These are phyloP conservation scores for Plebejus melissa DNA, from an alignment of 2,888 invertebrate species.

Conservation along the genomic window DNA sequence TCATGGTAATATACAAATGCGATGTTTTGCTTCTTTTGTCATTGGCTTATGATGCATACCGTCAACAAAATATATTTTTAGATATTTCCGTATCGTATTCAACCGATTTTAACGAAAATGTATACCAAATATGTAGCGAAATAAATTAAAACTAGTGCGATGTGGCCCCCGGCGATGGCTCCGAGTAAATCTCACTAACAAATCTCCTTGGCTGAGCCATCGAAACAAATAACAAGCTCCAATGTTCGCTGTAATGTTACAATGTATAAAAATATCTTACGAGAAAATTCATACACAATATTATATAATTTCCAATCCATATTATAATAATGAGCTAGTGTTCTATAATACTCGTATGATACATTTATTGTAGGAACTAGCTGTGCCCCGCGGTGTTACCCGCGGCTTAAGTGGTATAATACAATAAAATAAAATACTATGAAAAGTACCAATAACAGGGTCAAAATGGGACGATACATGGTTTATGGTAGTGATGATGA, in stretches of 20 bases:
- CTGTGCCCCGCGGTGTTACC: too few species aligned
- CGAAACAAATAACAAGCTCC: slow-evolving; percentile 27
- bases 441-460: too few species aligned
- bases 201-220: slow-evolving; percentile 56
- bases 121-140: not conserved
- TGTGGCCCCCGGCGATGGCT: slow-evolving; percentile 70
- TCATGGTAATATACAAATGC: too few species aligned
- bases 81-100: not conserved
- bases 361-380: too few species aligned
- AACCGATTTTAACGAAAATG: not conserved
- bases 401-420: too few species aligned
- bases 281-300: not conserved
- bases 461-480: too few species aligned
- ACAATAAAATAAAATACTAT: too few species aligned
- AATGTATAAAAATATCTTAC: not conserved
- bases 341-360: too few species aligned
- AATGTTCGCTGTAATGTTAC: slow-evolving; percentile 1
- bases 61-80: too few species aligned
- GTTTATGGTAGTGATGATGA: too few species aligned
- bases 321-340: not conserved
- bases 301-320: not conserved
- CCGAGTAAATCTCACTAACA: slow-evolving; percentile 76
- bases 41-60: too few species aligned
- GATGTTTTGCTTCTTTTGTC: too few species aligned
- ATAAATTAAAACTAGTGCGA: slow-evolving; percentile 49